Evolutionary conservation across 2,113 vertebrate species (phyloP), one percentile per base, ranked within the genome.

Genomic region (Spea multiplicata): DNA sequence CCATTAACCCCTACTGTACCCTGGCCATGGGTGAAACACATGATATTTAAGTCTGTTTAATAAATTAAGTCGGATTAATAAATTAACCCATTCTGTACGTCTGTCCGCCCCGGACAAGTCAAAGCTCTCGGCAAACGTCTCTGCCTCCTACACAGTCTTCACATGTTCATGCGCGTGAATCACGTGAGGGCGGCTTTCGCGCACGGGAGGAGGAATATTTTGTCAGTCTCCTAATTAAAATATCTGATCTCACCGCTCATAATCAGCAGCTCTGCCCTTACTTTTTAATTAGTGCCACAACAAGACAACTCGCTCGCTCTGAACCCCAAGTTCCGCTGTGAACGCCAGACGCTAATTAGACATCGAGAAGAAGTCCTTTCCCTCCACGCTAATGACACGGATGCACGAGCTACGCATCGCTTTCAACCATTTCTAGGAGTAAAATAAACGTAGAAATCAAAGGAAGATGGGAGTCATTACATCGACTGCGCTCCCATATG

Each of bases 241-340:
- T 59, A 65, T 0, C 16, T 73, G 67, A 77, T 83, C 82, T 71
- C 47, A n/a, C 68, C 66, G 50, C 0, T 6, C 71, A 78, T 73
- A 84, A 86, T 81, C 76, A 86, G 74, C 81, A 82, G 78, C 48
- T 83, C 83, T 81, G 46, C 5, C 6, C 30, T n/a, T 10, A 12
- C 46, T 12, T 44, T 17, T n/a, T 44, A 61, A 69, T 64, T 46
- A 14, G 14, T 6, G 62, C 57, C 14, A 12, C 12, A 49, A 14
- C 17, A 52, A 46, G 6, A 65, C 57, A 64, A 78, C 2, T 71
- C 16, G n/a, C 14, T 68, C 46, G 46, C 53, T 62, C 5, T 52
- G 57, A 59, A 71, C 68, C 67, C 16, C 12, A 17, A 17, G 45
- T 71, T 47, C 49, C 68, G 65, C 44, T 71, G 3, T 78, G 46